Base-by-base conservation (phyloP, 2,113 vertebrate species). In the Artemisiospiza belli region DNA sequence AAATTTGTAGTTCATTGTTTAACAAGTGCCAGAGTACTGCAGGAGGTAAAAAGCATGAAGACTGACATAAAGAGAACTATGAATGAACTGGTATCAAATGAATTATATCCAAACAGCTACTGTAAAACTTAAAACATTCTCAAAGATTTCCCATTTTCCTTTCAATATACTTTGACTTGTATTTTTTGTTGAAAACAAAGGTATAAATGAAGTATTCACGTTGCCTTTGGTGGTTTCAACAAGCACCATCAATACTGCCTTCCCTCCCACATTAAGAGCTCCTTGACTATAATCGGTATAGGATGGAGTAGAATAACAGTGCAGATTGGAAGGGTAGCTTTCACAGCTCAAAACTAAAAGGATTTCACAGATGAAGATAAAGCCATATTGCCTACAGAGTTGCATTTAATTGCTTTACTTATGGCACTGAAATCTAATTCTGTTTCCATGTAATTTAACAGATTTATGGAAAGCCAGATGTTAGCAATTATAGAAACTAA, bases 401-500 rank as follows among this genome's bases (percentile, higher is more conserved):
- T 96, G 83, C 94, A 90, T 94, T 96, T 97, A 98, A 98, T 97
- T 97, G 97, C 96, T 97, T 98, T 97, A 97, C 97, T 98, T 96
- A 96, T 69, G 96, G 97, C 93, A 97, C 61, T 96, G 97, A 97
- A 97, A 97, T 97, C 96, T 96, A 97, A 97, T 98, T 98, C 96
- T 87, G 74, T 96, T 98, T 97, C 96, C 92, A 68, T 95, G 97
- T 97, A 97, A 97, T 98, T 98, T 97, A 98, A 97, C 96, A 98
- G 98, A 98, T 98, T 98, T 98, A 98, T 98, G 95, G 96, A 97
- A 98, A 98, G 97, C 96, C 98, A 98, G 98, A 98, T 98, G 98
- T 98, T 98, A 95, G 97, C 97, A 98, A 98, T 98, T 98, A 98
- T 21, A 90, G 96, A 96, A 98, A 96, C 92, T 20, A 62, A 97